Evolutionary conservation across 1,140 invertebrate genomes (phyloP), one percentile per base, ranked within the genome.

Genomic region (Drosophila sp.): DNA sequence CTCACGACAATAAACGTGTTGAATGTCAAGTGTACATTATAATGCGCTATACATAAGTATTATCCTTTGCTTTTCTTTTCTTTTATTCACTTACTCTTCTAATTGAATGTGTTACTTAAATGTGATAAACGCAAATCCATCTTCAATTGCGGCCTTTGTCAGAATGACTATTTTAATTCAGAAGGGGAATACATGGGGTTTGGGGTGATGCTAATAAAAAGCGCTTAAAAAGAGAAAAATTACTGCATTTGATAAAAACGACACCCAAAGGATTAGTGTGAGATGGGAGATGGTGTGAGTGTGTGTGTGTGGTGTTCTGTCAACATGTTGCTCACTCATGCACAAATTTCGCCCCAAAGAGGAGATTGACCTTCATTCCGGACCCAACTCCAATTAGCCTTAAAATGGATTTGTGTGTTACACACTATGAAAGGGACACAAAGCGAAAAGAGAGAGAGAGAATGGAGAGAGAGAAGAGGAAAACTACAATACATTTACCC

Each of bases 321-420:
- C 68, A 66, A 63, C 68, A 70, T 58, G 58, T 67, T 60, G 61
- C 61, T 47, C 68, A 61, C 40, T 79, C 79, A 63, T 47, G 41
- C 79, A 63, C 66, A 79, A 60, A n/a, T n/a, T 56, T 63, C 17
- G 41, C 47, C 63, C 50, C n/a, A 27, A 50, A 56, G 73, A 70
- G 76, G 70, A 78, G 68, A 60, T 65, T 86, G 83, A 76, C 78
- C 82, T 85, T 76, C 78, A 68, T 60, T 60, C 47, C 60, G 68
- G 61, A 70, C 73, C 66, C 65, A 79, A 77, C 79, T 87, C 83
- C 83, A 86, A 86, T 86, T 86, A 86, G 82, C 83, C 75, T 65
- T 66, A 82, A 87, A 87, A 87, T 86, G 83, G 83, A 87, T 86
- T 86, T 82, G 79, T 87, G 79, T 79, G 70, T 76, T 79, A 85